Base-by-base conservation (phyloP, 2,113 vertebrate species). In the Drymodes brunneopygia region DNA sequence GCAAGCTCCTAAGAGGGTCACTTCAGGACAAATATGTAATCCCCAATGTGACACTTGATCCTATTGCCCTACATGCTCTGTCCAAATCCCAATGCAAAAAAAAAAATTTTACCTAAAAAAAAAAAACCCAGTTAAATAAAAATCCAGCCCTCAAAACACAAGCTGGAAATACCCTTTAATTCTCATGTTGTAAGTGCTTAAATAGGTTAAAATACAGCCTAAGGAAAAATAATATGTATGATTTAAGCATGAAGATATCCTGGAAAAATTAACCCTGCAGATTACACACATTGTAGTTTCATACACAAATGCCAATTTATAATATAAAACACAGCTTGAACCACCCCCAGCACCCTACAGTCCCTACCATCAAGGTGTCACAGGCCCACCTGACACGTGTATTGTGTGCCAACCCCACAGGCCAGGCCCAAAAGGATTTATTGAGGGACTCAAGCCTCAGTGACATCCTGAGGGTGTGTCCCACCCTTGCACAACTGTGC, bases 21-120 rank as follows among this genome's bases (percentile, higher is more conserved):
- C 29, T 47, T 12, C 48, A 29, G 96, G 94, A 94, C 82, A 95
- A 84, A 85, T 29, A 61, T 60, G 92, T 97, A 97, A 97, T 96
- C 94, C 74, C 78, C 85, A 88, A 58, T 91, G 87, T 96, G 95
- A 94, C 94, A 90, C 95, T 95, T 96, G 94, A 97, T 96, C 94
- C 94, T 86, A 89, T 94, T 86, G 70, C 88, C 90, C 93, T 89
- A 93, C 75, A 71, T 92, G 89, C 90, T 78, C 88, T 48, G 45
- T 12, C 53, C 82, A 94, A 96, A 96, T 94, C 86, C 88, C 67
- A 81, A 10, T 3, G 44, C 6, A 78, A 70, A 83, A 79, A 70
- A 80, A 72, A 81, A 44, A 31, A 31, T 47, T 95, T 95, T 78
- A 35, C 24, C 31, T 40, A 73, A 83, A 78, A 79, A 38, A 38